phyloP scores from a whole-genome alignment of 2,113 vertebrate species.

The Cololabis saira region DNA sequence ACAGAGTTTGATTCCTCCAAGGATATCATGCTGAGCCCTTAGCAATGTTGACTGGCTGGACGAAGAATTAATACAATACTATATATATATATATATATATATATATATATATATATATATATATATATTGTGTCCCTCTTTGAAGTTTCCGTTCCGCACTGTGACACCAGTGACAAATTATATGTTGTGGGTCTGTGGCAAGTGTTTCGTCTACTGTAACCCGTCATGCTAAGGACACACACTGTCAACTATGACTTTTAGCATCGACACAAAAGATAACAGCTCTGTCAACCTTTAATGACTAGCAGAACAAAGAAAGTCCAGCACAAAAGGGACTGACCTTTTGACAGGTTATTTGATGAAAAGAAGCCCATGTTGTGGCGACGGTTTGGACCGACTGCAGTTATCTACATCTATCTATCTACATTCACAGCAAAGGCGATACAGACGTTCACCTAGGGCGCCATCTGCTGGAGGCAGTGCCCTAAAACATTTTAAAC shows the following conservation, averaged over 20 bases:
- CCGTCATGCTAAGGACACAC: constrained; percentile 7
- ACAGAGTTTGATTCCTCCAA: too few species aligned
- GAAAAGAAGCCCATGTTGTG: constrained; percentile 30
- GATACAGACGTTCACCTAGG: too few species aligned
- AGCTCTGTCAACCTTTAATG: constrained; percentile 6
- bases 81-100: too few species aligned
- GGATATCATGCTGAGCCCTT: too few species aligned
- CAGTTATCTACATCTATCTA: background rate
- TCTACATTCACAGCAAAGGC: too few species aligned
- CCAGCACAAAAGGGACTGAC: constrained; percentile 41
- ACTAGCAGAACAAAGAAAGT: constrained; percentile 35
- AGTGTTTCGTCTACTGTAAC: constrained; percentile 34
- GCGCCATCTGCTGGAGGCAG: too few species aligned
- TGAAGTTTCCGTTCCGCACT: constrained; percentile 19
- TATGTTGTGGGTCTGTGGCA: constrained; percentile 34
- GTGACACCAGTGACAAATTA: constrained; percentile 31
- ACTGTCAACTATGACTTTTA: constrained; percentile 42
- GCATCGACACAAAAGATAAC: constrained; percentile 15
- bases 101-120: too few species aligned
- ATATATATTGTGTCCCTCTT: constrained; percentile 7
- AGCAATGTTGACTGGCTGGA: too few species aligned
- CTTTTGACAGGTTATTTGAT: constrained; percentile 33
- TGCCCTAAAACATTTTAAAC: too few species aligned
- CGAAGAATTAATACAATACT: too few species aligned
- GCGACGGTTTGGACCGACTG: constrained; percentile 16